phyloP scores from a whole-genome alignment of 2,888 invertebrate species.

The Melieria omissa region DNA sequence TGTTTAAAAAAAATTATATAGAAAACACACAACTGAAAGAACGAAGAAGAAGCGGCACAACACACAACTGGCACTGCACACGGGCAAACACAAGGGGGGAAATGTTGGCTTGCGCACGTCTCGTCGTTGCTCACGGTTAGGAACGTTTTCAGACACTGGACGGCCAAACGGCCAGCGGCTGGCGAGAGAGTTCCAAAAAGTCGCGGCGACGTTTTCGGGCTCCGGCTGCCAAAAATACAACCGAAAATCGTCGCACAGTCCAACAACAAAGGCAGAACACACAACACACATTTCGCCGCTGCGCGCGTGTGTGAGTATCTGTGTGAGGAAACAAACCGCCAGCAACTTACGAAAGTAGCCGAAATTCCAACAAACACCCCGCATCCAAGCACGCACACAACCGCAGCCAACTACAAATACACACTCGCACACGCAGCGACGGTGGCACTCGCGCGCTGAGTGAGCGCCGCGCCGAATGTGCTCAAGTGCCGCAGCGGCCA shows the following conservation, averaged over 20 bases:
- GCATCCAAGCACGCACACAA: conserved; percentile 20
- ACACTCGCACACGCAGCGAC: conserved; percentile 18
- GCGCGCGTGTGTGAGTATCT: conserved; percentile 1
- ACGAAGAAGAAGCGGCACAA: too few relatives aligned
- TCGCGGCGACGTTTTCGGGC: conserved; percentile 41
- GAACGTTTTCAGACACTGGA: conserved; percentile 63
- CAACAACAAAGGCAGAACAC: conserved; percentile 4
- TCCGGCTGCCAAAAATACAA: conserved; percentile 27
- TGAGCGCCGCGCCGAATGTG: conserved; percentile 13
- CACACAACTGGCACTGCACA: too few relatives aligned
- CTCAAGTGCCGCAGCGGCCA: not conserved
- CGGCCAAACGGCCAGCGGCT: conserved; percentile 41
- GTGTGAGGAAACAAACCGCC: conserved; percentile 2
- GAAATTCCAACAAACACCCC: conserved; percentile 37
- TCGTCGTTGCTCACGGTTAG: conserved; percentile 62
- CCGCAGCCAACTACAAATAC: conserved; percentile 22
- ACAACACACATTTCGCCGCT: conserved; percentile 2
- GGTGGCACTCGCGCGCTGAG: conserved; percentile 16
- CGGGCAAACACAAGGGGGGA: too few relatives aligned
- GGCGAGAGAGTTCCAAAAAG: conserved; percentile 31
- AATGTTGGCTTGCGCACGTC: conserved; percentile 28
- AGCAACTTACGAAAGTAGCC: not conserved
- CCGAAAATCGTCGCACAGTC: conserved; percentile 12
- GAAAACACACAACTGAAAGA: too few relatives aligned
- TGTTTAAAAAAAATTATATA: too few relatives aligned